Evolutionary conservation across 2,113 vertebrate genomes (phyloP).

Genomic region (Xyliphius kryptos): DNA sequence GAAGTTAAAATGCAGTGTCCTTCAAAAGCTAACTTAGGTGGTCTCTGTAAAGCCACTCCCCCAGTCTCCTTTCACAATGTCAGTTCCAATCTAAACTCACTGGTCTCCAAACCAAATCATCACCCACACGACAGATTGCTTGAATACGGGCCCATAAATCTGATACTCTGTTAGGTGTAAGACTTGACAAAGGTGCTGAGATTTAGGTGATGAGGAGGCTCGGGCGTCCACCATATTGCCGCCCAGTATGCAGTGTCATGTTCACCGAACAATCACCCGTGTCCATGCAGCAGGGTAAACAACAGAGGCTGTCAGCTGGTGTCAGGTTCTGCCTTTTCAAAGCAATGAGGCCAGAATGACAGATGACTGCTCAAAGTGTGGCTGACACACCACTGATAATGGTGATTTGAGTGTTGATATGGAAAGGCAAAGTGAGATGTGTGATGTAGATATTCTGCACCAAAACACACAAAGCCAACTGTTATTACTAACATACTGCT

Average conservation of each 20-base stretch:
- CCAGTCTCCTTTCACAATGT: constrained; percentile 39
- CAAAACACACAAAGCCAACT: constrained; percentile 40
- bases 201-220: constrained; percentile 38
- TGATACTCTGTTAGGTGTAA: constrained; percentile 44
- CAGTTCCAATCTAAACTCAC: constrained; percentile 37
- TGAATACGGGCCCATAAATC: constrained; percentile 42
- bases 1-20: constrained; percentile 17
- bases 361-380: constrained; percentile 41
- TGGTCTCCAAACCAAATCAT: constrained; percentile 32
- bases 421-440: constrained; percentile 36
- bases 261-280: constrained; percentile 39
- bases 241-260: constrained; percentile 43
- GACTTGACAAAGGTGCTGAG: constrained; percentile 46
- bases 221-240: constrained; percentile 27
- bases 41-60: constrained; percentile 39
- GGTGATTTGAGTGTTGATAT: constrained; percentile 39
- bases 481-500: constrained; percentile 36
- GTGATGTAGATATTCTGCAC: constrained; percentile 22
- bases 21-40: constrained; percentile 50
- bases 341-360: constrained; percentile 39
- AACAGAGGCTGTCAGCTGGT: constrained; percentile 45
- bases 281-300: constrained; percentile 46
- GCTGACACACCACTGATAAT: constrained; percentile 42
- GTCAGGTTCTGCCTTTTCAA: constrained; percentile 43
- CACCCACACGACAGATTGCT: constrained; percentile 39